Evolutionary conservation across 2,113 vertebrate genomes (phyloP).

Genomic region (Pluvianellus socialis): DNA sequence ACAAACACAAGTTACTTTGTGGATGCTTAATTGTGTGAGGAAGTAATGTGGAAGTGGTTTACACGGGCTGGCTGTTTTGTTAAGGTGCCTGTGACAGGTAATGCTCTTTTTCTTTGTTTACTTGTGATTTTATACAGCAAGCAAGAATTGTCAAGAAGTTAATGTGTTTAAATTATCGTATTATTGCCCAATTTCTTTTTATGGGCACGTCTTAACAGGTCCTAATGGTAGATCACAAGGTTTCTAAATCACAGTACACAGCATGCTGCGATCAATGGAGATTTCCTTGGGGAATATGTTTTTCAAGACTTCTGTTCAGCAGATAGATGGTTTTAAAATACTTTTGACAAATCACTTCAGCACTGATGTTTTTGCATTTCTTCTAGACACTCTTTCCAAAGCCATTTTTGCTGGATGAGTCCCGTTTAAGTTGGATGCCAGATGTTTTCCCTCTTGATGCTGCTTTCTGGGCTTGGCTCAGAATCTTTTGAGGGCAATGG

Average conservation of each 20-base stretch:
- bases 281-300: not conserved
- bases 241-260: not conserved
- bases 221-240: not conserved
- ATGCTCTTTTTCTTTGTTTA: not conserved
- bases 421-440: not conserved
- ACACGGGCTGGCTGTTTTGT: not conserved
- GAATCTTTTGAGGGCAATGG: not conserved
- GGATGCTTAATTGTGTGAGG: not conserved
- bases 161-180: not conserved
- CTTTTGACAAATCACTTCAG: not conserved
- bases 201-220: not conserved
- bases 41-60: not conserved
- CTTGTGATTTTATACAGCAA: not conserved
- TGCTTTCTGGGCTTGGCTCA: not conserved
- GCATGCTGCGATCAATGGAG: fast-evolving
- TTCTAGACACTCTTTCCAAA: not conserved
- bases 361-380: not conserved
- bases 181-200: not conserved
- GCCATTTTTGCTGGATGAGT: not conserved
- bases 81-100: not conserved
- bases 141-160: not conserved
- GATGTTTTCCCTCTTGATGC: not conserved
- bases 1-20: not conserved
- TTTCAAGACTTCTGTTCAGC: not conserved
- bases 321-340: not conserved